A percentile compares a stretch with the other conserved stretches of the same genome.
Conservation (phyloP, 2,113 vertebrate species). For the Mastomys natalensis region DNA sequence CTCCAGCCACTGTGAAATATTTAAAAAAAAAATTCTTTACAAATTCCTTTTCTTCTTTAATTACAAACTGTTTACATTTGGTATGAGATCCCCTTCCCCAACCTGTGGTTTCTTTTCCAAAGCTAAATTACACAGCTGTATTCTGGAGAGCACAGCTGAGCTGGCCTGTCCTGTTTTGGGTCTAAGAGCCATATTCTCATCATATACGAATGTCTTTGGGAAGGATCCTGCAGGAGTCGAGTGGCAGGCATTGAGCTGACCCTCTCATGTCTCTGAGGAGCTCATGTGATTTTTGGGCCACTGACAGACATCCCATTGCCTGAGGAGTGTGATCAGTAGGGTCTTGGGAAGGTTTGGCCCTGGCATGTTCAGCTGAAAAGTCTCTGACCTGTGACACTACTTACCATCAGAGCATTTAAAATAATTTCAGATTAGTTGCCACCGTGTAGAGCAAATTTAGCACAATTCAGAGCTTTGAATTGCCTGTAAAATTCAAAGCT, state of each 20-base stretch:
- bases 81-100: background rate
- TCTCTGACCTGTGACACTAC: background rate
- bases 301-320: background rate
- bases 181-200: background rate
- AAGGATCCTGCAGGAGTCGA: background rate
- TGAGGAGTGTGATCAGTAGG: background rate
- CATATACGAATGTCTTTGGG: background rate
- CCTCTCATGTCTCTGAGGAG: background rate
- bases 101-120: background rate
- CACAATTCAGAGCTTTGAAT: constrained; percentile 1
- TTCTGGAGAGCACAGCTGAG: background rate
- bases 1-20: background rate
- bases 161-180: background rate
- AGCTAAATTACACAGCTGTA: background rate
- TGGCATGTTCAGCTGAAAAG: background rate
- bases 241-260: background rate
- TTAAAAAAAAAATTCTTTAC: background rate
- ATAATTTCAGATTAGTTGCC: background rate
- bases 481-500: background rate
- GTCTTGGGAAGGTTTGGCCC: background rate
- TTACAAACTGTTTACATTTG: background rate
- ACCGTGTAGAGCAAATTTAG: background rate
- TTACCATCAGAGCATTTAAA: background rate
- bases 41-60: background rate
- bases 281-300: background rate